phyloP scores from a whole-genome alignment of 2,113 vertebrate genomes.

The Mirza zaza region DNA sequence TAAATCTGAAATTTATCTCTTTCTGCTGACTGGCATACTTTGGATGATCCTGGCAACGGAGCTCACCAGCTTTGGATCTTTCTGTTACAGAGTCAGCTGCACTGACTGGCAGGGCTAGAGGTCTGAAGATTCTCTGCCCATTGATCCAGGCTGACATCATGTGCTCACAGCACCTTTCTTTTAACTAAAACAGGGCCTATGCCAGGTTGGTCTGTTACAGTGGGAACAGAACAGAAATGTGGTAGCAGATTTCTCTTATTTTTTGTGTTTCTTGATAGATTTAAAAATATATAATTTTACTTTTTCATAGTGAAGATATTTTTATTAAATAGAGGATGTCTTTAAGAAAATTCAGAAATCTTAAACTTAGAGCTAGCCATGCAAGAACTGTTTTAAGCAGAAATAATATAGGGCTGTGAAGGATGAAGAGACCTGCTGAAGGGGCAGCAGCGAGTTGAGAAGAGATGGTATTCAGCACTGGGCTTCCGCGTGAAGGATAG shows the following conservation, averaged over 20 bases:
- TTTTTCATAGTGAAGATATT: background rate
- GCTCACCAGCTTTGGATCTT: background rate
- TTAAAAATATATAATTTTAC: background rate
- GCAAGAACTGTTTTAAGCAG: background rate
- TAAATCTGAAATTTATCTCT: background rate
- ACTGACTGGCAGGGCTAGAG: background rate
- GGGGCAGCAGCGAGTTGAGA: background rate
- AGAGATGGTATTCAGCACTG: background rate
- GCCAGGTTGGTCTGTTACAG: background rate
- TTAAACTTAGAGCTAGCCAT: background rate
- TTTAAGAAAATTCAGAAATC: slow-evolving; percentile 27
- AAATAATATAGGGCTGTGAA: background rate
- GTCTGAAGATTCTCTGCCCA: background rate
- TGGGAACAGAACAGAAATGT: background rate
- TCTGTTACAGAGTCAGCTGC: background rate
- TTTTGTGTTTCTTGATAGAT: background rate
- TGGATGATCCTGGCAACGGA: background rate
- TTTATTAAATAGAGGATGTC: background rate
- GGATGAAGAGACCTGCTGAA: background rate
- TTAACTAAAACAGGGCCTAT: background rate
- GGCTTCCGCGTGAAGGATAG: background rate
- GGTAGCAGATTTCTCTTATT: background rate
- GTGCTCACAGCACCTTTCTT: background rate
- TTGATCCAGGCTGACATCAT: background rate
- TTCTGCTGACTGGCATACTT: background rate